A percentile compares a stretch with the other conserved stretches of the same genome.
Conservation (phyloP, 2,797 vertebrate genomes). For the Craterocephalus amniculus region DNA sequence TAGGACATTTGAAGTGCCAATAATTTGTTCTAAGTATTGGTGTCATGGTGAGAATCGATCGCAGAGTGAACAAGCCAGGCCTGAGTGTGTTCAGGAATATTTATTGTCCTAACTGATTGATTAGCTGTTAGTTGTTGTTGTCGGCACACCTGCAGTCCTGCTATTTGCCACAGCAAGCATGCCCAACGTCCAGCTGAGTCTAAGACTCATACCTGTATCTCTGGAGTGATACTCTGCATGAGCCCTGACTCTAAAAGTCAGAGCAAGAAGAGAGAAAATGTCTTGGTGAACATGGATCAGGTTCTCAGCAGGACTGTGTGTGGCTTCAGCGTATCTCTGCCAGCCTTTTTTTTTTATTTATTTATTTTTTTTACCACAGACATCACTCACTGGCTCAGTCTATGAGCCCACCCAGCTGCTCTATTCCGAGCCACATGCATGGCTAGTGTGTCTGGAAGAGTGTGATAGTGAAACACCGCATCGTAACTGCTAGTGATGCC, state of each 20-base stretch:
- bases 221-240: constrained; percentile 13
- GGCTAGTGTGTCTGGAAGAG: constrained; percentile 69
- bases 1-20: constrained; percentile 41
- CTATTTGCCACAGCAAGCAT: constrained; percentile 8
- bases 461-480: constrained; percentile 68
- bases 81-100: constrained; percentile 46
- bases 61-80: constrained; percentile 26
- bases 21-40: constrained; percentile 34
- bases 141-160: constrained; percentile 55
- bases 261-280: constrained; percentile 3
- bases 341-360: constrained; percentile 62
- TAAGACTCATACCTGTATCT: constrained; percentile 34
- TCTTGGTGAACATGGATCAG: no score
- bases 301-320: constrained; percentile 61
- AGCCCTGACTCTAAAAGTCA: constrained; percentile 1
- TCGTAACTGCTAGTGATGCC: constrained; percentile 35
- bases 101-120: constrained; percentile 66
- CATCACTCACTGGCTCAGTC: constrained; percentile 56
- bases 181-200: constrained; percentile 48
- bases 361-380: constrained; percentile 57
- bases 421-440: constrained; percentile 69
- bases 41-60: constrained; percentile 54
- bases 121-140: constrained; percentile 38
- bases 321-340: constrained; percentile 65
- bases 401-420: constrained; percentile 61